A percentile compares a stretch with the other conserved stretches of the same genome.
Evolutionary conservation across 2,797 vertebrate genomes (phyloP).

Genomic region (Pseudomugil tenellus): DNA sequence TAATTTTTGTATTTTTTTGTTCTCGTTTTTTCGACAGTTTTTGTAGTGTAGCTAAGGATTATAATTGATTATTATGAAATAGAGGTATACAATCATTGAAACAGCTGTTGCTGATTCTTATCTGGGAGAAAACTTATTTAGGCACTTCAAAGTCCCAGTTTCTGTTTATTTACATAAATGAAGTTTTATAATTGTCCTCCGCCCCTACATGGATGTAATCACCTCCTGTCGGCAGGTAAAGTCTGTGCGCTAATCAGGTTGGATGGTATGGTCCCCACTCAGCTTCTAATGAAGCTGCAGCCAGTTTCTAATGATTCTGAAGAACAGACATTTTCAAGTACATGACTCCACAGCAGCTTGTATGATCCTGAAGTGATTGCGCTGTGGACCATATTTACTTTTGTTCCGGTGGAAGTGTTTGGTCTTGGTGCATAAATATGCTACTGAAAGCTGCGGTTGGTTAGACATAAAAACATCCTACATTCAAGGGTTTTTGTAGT

Average conservation of each 20-base stretch:
- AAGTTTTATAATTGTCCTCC: constrained; percentile 20
- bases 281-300: constrained; percentile 12
- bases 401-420: constrained; percentile 37
- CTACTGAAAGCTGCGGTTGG: constrained; percentile 44
- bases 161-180: constrained; percentile 1
- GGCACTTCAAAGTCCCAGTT: background rate
- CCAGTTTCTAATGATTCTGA: constrained; percentile 17
- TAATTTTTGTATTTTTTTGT: too few relatives aligned
- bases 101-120: background rate
- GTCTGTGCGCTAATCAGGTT: constrained; percentile 18
- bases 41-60: background rate
- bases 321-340: constrained; percentile 13
- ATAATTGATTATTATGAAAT: background rate
- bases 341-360: constrained; percentile 19
- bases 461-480: constrained; percentile 52
- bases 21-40: too few relatives aligned
- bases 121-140: background rate
- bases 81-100: background rate
- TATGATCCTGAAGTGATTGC: constrained; percentile 26
- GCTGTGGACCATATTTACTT: constrained; percentile 41
- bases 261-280: background rate
- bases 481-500: constrained; percentile 49
- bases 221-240: constrained; percentile 13
- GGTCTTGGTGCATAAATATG: constrained; percentile 40
- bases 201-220: constrained; percentile 12